A percentile compares a stretch with the other conserved stretches of the same genome.
phyloP scores from a whole-genome alignment of 1,140 invertebrate species.

The Aphis craccivora region DNA sequence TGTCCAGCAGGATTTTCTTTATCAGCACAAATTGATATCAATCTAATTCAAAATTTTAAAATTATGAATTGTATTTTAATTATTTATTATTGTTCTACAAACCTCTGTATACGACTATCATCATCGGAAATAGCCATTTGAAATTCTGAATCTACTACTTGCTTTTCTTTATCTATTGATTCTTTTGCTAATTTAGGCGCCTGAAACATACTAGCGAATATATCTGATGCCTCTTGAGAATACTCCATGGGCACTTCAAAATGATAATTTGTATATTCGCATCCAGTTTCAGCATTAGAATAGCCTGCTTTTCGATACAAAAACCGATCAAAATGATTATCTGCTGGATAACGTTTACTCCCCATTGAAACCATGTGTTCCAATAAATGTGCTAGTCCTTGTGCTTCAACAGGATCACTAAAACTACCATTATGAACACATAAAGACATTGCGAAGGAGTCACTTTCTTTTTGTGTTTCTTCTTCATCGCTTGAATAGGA shows the following conservation, averaged over 20 bases:
- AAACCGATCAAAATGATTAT: constrained; percentile 68
- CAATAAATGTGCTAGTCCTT: constrained; percentile 91
- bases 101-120: constrained; percentile 74
- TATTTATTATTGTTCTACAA: constrained; percentile 63
- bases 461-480: not conserved
- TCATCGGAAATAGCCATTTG: constrained; percentile 76
- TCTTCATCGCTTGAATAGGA: constrained; percentile 22
- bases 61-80: not conserved
- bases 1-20: constrained; percentile 76
- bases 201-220: constrained; percentile 91
- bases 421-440: constrained; percentile 71
- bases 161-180: constrained; percentile 88
- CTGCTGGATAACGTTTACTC: constrained; percentile 68
- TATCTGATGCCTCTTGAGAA: constrained; percentile 77
- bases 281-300: constrained; percentile 72
- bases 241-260: constrained; percentile 85
- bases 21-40: constrained; percentile 67
- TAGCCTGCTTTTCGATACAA: constrained; percentile 66
- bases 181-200: constrained; percentile 85
- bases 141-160: constrained; percentile 92
- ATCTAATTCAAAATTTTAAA: constrained; percentile 46
- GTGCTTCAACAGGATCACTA: constrained; percentile 75
- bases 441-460: constrained; percentile 63
- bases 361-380: constrained; percentile 93
- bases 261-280: constrained; percentile 85